Conservation (phyloP, 2,113 vertebrate genomes). For the Siphamia tubifer region DNA sequence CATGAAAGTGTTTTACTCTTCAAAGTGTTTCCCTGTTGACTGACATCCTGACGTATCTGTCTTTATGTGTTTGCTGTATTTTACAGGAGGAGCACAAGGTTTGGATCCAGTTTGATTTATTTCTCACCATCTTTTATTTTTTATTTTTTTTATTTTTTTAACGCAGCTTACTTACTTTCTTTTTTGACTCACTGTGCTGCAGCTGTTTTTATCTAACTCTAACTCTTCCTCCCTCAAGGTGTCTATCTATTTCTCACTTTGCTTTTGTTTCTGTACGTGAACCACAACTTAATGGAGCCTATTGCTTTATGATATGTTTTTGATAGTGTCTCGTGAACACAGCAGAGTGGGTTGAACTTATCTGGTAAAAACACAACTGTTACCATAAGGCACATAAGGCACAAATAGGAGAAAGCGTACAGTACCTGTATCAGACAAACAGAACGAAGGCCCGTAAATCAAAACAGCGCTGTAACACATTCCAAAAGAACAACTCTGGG, state of each 20-base stretch:
- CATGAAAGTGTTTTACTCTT: background rate
- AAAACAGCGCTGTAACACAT: too few relatives aligned
- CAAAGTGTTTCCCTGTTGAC: background rate
- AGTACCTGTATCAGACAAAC: too few relatives aligned
- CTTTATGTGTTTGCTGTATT: conserved; percentile 76
- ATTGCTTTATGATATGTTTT: background rate
- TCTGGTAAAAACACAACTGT: background rate
- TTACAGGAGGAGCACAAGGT: conserved; percentile 94
- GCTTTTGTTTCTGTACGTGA: background rate
- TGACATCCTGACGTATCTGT: conserved; percentile 46
- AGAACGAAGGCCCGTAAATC: too few relatives aligned
- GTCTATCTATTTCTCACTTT: background rate
- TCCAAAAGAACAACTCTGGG: background rate
- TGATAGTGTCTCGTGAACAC: background rate
- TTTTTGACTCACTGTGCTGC: background rate
- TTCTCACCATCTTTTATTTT: background rate
- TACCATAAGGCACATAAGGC: background rate
- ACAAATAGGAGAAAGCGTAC: too few relatives aligned
- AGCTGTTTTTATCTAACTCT: conserved; percentile 13
- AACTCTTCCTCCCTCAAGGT: conserved; percentile 31
- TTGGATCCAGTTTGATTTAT: conserved; percentile 75
- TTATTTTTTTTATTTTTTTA: background rate
- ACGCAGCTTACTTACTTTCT: background rate
- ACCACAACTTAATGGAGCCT: background rate
- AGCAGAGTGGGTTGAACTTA: background rate